Percentiles rank a stretch among this genome's conserved stretches.
Evolutionary conservation across 2,888 invertebrate genomes (phyloP).

Genomic region (Formica aserva): DNA sequence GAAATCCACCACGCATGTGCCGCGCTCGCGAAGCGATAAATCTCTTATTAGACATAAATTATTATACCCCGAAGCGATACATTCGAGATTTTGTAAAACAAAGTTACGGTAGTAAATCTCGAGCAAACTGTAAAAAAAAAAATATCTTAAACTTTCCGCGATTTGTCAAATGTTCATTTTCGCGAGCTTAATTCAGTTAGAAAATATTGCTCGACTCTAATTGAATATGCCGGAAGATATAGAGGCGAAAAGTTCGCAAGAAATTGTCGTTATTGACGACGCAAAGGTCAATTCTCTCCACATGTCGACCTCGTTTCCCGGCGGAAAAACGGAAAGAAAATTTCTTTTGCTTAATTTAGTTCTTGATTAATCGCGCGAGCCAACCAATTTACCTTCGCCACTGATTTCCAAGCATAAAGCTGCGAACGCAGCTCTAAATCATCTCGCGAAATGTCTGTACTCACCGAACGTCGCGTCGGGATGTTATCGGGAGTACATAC

Average conservation of each 20-base stretch:
- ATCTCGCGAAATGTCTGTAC: conserved; percentile 9
- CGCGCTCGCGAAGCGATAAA: conserved; percentile 32
- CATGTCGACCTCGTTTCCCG: neutral
- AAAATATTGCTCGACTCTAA: conserved; percentile 42
- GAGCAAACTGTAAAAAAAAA: neutral
- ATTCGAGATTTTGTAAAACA: neutral
- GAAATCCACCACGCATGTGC: conserved; percentile 1
- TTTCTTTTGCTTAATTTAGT: conserved; percentile 31
- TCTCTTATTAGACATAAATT: conserved; percentile 40
- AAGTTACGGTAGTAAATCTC: neutral
- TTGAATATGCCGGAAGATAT: conserved; percentile 19
- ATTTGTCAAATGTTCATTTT: conserved; percentile 29
- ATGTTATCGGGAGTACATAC: neutral
- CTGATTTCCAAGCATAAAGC: conserved; percentile 10
- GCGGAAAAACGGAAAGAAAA: neutral
- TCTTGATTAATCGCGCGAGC: conserved; percentile 5
- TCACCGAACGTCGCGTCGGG: conserved; percentile 10
- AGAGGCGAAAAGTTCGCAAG: conserved; percentile 16
- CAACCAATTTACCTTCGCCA: conserved; percentile 31
- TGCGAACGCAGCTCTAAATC: conserved; percentile 4
- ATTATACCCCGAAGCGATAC: conserved; percentile 34
- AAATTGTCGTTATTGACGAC: conserved; percentile 18
- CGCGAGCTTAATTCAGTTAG: neutral
- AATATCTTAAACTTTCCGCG: neutral
- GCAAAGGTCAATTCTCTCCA: conserved; percentile 16